Evolutionary conservation across 2,888 invertebrate species (phyloP).

Genomic region (Leptopilina syphax): DNA sequence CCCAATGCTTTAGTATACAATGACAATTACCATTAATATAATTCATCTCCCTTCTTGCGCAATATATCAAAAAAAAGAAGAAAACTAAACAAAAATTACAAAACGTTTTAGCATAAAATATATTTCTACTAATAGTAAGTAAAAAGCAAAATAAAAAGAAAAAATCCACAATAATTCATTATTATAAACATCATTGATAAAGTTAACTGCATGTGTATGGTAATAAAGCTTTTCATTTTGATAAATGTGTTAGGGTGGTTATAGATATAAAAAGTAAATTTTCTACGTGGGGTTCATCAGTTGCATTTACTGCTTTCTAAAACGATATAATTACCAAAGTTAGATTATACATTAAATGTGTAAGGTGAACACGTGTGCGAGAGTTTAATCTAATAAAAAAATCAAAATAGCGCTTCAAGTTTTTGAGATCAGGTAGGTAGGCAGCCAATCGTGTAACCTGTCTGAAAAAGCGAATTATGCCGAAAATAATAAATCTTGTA

Average conservation of each 20-base stretch:
- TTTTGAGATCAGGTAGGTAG: constrained; percentile 18
- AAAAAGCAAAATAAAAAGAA: no score
- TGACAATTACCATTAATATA: no score
- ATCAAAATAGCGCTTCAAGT: not conserved
- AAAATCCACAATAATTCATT: no score
- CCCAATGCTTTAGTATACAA: no score
- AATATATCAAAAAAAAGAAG: no score
- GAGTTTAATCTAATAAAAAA: constrained; percentile 24
- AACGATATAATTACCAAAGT: constrained; percentile 20
- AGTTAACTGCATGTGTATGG: no score
- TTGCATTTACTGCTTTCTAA: not conserved
- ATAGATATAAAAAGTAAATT: not conserved
- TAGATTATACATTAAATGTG: constrained; percentile 20
- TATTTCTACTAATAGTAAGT: no score
- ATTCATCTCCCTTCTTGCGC: no score
- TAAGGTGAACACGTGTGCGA: constrained; percentile 14
- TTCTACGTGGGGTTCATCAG: not conserved
- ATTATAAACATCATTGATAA: no score
- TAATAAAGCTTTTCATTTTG: no score
- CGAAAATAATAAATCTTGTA: constrained; percentile 73
- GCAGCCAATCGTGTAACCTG: constrained; percentile 45
- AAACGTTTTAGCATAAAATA: no score
- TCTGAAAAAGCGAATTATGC: constrained; percentile 65
- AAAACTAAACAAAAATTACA: no score
- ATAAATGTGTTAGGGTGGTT: constrained; percentile 11